Conservation (phyloP, 2,113 vertebrate species). For the Labeo catla region DNA sequence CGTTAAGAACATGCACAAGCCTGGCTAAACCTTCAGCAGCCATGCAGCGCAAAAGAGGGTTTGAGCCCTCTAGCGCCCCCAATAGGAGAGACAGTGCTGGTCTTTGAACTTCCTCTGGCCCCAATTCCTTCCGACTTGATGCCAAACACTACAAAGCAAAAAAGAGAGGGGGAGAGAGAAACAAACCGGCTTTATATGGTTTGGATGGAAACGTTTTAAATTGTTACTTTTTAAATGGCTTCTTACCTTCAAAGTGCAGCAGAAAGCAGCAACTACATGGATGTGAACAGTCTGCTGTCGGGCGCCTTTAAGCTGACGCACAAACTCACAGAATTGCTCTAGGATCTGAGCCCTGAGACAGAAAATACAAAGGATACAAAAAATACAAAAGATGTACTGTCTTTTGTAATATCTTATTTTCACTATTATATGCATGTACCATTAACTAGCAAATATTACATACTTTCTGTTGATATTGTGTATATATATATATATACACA, state of each 20-base stretch:
- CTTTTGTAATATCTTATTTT: background rate
- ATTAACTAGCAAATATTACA: background rate
- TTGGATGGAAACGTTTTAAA: background rate
- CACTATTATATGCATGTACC: background rate
- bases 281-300: slow-evolving; percentile 85
- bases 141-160: slow-evolving; percentile 60
- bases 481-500: background rate
- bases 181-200: background rate
- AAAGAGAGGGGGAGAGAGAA: background rate
- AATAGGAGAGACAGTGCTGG: slow-evolving; percentile 79
- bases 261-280: slow-evolving; percentile 84
- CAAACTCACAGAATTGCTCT: slow-evolving; percentile 83
- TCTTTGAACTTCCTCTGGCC: slow-evolving; percentile 82
- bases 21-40: slow-evolving; percentile 88
- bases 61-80: slow-evolving; percentile 85
- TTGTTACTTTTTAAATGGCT: background rate
- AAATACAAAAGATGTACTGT: slow-evolving; percentile 8
- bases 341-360: slow-evolving; percentile 80
- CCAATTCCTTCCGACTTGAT: slow-evolving; percentile 73
- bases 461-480: background rate
- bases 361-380: background rate
- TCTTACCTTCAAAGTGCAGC: slow-evolving; percentile 86
- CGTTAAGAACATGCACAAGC: slow-evolving; percentile 84
- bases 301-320: slow-evolving; percentile 87
- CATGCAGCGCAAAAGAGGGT: slow-evolving; percentile 83